These are phyloP conservation scores for Phrixothrix hirtus DNA, from an alignment of 2,888 invertebrate species.

Conservation along the genomic window DNA sequence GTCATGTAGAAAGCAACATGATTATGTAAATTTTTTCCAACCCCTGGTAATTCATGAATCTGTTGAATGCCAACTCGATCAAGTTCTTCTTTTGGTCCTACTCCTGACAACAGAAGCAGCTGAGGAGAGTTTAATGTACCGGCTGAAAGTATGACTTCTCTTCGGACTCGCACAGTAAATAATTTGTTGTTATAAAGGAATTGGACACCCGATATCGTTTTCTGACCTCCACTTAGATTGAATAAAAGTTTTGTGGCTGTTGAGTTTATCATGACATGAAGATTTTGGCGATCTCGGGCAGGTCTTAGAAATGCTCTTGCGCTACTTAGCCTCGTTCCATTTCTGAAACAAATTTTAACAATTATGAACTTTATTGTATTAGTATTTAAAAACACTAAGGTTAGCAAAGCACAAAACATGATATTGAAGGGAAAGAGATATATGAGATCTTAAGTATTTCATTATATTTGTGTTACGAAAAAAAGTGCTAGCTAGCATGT, in stretches of 20 bases:
- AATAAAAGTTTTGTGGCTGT: slow-evolving; percentile 61
- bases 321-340: slow-evolving; percentile 65
- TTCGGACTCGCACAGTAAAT: slow-evolving; percentile 57
- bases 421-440: too few species aligned
- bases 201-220: slow-evolving; percentile 63
- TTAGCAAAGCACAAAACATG: too few species aligned
- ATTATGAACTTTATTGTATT: too few species aligned
- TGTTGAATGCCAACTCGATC: slow-evolving; percentile 63
- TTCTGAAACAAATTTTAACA: slow-evolving; percentile 58
- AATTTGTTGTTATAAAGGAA: slow-evolving; percentile 60
- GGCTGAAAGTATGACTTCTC: slow-evolving; percentile 65
- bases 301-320: slow-evolving; percentile 67
- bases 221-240: slow-evolving; percentile 52
- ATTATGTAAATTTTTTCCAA: slow-evolving; percentile 71
- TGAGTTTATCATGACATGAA: slow-evolving; percentile 66
- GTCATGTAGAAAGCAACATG: slow-evolving; percentile 66
- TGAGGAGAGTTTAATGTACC: slow-evolving; percentile 71
- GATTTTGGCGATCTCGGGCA: slow-evolving; percentile 61
- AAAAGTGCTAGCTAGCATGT: too few species aligned
- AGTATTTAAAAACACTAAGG: too few species aligned
- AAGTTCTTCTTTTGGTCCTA: slow-evolving; percentile 66
- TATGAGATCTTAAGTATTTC: too few species aligned
- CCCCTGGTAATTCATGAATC: slow-evolving; percentile 66
- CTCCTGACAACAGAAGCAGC: slow-evolving; percentile 67
- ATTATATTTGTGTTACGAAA: too few species aligned